These are phyloP conservation scores for Schlechtendalia chinensis DNA, from an alignment of 1,140 invertebrate genomes.

Conservation along the genomic window DNA sequence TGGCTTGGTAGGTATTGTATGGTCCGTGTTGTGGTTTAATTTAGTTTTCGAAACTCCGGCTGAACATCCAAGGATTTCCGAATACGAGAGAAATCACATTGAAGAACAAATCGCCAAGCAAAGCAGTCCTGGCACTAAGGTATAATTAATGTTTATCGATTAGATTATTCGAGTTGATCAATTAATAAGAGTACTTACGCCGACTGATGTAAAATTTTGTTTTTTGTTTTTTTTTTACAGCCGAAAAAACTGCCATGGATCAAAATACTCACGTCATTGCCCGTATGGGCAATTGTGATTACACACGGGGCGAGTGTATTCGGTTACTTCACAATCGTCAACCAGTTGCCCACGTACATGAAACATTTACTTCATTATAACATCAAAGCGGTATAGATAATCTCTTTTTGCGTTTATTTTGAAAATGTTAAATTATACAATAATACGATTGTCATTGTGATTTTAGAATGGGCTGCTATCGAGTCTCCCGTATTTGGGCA, in stretches of 20 bases:
- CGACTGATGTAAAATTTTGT: too few relatives aligned
- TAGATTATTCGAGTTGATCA: too few relatives aligned
- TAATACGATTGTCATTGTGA: slow-evolving; percentile 11
- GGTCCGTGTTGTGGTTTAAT: slow-evolving; percentile 82
- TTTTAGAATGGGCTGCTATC: slow-evolving; percentile 80
- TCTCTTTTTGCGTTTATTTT: neutral
- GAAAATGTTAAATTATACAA: too few relatives aligned
- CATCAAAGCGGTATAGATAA: slow-evolving; percentile 72
- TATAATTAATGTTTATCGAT: neutral
- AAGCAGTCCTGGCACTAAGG: slow-evolving; percentile 55
- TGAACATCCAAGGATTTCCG: slow-evolving; percentile 79
- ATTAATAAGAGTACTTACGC: too few relatives aligned
- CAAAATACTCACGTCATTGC: slow-evolving; percentile 71
- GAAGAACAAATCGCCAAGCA: slow-evolving; percentile 63
- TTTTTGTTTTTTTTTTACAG: neutral
- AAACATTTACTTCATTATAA: slow-evolving; percentile 83
- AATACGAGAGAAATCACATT: slow-evolving; percentile 77
- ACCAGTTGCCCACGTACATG: slow-evolving; percentile 92
- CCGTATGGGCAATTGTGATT: slow-evolving; percentile 89
- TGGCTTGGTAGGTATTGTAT: slow-evolving; percentile 72
- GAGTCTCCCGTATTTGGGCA: slow-evolving; percentile 82
- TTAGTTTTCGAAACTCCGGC: slow-evolving; percentile 82
- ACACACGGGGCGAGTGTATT: slow-evolving; percentile 90
- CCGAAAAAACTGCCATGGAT: slow-evolving; percentile 71
- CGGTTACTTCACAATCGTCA: slow-evolving; percentile 91